These are phyloP conservation scores for Euwallacea similis DNA, from an alignment of 1,140 invertebrate genomes.

Conservation along the genomic window DNA sequence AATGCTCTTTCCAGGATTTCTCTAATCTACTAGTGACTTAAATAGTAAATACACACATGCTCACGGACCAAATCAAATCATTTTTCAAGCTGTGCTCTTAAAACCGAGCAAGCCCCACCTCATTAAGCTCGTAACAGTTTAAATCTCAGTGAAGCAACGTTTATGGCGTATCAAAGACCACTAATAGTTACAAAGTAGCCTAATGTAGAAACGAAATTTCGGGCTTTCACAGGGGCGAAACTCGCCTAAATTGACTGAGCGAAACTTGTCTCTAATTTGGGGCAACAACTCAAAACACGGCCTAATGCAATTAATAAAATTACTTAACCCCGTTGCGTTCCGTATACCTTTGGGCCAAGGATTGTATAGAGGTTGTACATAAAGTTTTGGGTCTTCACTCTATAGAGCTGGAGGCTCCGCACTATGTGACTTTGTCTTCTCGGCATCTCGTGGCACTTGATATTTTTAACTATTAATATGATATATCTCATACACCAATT, in stretches of 20 bases:
- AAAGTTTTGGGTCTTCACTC: too few relatives aligned
- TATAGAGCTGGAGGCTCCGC: too few relatives aligned
- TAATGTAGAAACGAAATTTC: constrained; percentile 5
- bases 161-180: constrained; percentile 3
- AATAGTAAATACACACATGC: too few relatives aligned
- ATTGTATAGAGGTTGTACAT: not conserved
- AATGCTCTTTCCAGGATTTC: too few relatives aligned
- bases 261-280: constrained; percentile 3
- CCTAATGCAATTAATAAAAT: constrained; percentile 3
- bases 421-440: too few relatives aligned
- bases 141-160: not conserved
- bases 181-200: constrained; percentile 6
- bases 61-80: too few relatives aligned
- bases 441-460: too few relatives aligned
- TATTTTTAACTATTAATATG: too few relatives aligned
- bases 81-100: too few relatives aligned
- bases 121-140: not conserved
- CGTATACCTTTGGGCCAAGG: not conserved
- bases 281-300: constrained; percentile 6
- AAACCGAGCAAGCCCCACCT: too few relatives aligned
- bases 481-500: too few relatives aligned
- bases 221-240: not conserved
- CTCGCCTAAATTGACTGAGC: constrained; percentile 5
- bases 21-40: too few relatives aligned
- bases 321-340: not conserved